A percentile compares a stretch with the other conserved stretches of the same genome.
phyloP scores from a whole-genome alignment of 2,113 vertebrate genomes.

The Erythrolamprus reginae region DNA sequence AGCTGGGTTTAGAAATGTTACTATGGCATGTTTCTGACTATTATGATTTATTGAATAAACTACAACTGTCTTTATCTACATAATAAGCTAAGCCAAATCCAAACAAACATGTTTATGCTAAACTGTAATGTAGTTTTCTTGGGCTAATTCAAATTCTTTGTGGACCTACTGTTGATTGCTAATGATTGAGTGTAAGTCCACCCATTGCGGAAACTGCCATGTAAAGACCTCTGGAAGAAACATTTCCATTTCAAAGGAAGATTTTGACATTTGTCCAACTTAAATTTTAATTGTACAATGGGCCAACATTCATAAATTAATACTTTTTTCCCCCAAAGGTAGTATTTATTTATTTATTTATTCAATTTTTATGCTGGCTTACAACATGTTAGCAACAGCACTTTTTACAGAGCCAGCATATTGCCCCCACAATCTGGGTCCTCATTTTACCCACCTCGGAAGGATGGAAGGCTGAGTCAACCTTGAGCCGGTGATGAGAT shows the following conservation, averaged over 20 bases:
- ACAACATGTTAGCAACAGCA: too few species aligned
- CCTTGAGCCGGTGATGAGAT: too few species aligned
- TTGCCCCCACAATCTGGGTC: too few species aligned
- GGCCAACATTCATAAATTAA: not conserved
- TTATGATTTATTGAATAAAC: not conserved
- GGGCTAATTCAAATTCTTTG: not conserved
- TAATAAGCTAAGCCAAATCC: not conserved
- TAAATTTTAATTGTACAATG: not conserved
- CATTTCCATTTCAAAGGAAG: not conserved
- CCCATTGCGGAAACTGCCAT: not conserved
- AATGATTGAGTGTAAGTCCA: fast-evolving
- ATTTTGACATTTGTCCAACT: not conserved
- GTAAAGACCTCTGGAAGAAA: not conserved
- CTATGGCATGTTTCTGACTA: not conserved
- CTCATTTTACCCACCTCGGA: too few species aligned
- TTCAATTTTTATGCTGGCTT: too few species aligned
- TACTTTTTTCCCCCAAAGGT: not conserved
- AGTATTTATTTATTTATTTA: not conserved
- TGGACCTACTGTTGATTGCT: not conserved
- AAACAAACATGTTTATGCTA: not conserved
- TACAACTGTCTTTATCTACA: not conserved
- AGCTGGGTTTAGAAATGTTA: not conserved
- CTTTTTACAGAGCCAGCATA: too few species aligned
- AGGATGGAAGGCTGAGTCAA: too few species aligned
- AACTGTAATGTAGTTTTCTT: not conserved